Evolutionary conservation across 1,140 invertebrate species (phyloP), one percentile per base, ranked within the genome.

Genomic region (Pygmarrhopalites habei): DNA sequence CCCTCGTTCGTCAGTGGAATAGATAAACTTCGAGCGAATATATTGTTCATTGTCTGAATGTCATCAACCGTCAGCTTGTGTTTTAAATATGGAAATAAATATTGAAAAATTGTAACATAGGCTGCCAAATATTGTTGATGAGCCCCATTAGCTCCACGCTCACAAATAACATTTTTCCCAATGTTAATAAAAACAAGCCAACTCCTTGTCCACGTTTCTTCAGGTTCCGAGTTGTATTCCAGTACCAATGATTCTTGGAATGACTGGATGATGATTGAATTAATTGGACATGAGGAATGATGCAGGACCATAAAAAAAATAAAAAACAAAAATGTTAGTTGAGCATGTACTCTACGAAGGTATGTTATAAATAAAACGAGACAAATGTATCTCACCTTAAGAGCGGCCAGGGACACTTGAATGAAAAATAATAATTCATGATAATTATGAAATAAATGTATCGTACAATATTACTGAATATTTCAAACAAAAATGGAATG

Each of bases 41-140:
- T 58, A 1, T 29, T 39, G 23, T 67, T 65, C 17, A 71, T n/a
- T 21, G 51, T 62, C 10, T 46, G 10, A 21, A 71, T 46, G 41
- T 72, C 69, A 0, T 65, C 60, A 7, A 69, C 49, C 10, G 63
- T 66, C 26, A 72, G 53, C 17, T 62, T 66, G 29, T 1, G 30
- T 78, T 88, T 86, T 65, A 95, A 90, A 73, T 94, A 89, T 65
- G 89, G 87, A 78, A 95, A 96, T 58, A 98, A 83, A 47, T 86
- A 85, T 19, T 93, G 92, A 75, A 97, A 95, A 73, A 95, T 95
- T 77, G 95, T 92, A 66, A 96, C 86, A 3, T 95, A 79, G 1
- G 92, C 89, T 0, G 92, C 93, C 26, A 98, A 81, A 78, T 95
- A 98, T 92, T 83, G 75, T 92, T 94, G 63, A 84, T 80, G 69